These are phyloP conservation scores for Anguilla megastoma DNA, from an alignment of 2,797 vertebrate genomes.

Conservation along the genomic window DNA sequence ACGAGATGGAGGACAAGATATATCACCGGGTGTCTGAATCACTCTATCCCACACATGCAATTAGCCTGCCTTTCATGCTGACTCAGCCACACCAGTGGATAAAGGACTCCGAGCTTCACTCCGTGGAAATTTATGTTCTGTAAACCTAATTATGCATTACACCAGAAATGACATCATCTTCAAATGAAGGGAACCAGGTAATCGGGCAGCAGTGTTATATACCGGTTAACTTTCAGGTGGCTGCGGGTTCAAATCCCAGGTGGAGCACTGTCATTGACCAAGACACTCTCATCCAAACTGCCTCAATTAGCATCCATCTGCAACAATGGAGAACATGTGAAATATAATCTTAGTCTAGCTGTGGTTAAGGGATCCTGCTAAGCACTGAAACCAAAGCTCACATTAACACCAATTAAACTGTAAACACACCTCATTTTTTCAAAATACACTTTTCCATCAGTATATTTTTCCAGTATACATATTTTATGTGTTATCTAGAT, in stretches of 20 bases:
- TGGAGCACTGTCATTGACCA: not conserved
- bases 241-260: not conserved
- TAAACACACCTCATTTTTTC: not conserved
- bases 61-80: constrained; percentile 13
- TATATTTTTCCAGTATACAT: not conserved
- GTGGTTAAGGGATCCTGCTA: not conserved
- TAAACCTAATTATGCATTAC: constrained; percentile 5
- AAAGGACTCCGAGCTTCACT: not conserved
- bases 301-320: not conserved
- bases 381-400: not conserved
- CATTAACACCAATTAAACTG: not conserved
- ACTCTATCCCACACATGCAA: not conserved
- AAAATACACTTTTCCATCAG: not conserved
- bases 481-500: too few species aligned
- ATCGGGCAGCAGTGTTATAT: not conserved
- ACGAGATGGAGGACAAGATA: not conserved
- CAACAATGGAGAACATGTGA: not conserved
- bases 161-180: not conserved
- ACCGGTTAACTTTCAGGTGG: not conserved
- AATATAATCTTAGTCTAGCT: not conserved
- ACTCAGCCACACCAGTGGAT: not conserved
- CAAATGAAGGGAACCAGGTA: not conserved
- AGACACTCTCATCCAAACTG: not conserved
- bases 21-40: constrained; percentile 14
- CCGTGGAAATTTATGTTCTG: not conserved